Evolutionary conservation across 1,140 invertebrate species (phyloP).

Genomic region (Drosophila guanche): DNA sequence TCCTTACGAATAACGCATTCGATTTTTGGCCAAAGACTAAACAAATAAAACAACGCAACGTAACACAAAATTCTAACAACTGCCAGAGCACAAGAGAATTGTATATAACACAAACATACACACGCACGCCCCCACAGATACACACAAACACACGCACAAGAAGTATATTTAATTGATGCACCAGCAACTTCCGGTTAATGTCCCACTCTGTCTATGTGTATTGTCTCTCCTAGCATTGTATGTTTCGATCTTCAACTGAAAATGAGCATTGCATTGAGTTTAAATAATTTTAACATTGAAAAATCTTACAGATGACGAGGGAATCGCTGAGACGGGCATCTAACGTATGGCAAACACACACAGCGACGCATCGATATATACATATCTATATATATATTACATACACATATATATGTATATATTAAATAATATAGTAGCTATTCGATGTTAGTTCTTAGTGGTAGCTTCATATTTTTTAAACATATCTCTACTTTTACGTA

Average conservation of each 20-base stretch:
- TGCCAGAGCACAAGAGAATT: too few relatives aligned
- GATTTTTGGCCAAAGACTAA: too few relatives aligned
- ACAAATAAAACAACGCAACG: too few relatives aligned
- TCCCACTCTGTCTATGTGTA: too few relatives aligned
- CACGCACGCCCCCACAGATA: not conserved
- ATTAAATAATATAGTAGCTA: constrained; percentile 15
- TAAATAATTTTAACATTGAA: too few relatives aligned
- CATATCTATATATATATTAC: too few relatives aligned
- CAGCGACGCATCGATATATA: constrained; percentile 23
- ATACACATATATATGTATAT: constrained; percentile 39
- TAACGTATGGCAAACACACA: constrained; percentile 84
- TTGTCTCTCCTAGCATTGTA: too few relatives aligned
- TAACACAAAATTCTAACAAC: too few relatives aligned
- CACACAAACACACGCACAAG: not conserved
- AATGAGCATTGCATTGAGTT: too few relatives aligned
- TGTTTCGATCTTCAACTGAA: too few relatives aligned
- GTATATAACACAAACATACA: not conserved
- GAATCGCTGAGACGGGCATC: constrained; percentile 96
- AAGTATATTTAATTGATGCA: not conserved
- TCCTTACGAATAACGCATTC: too few relatives aligned
- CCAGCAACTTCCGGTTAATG: too few relatives aligned
- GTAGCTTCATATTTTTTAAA: constrained; percentile 19
- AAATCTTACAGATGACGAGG: constrained; percentile 92
- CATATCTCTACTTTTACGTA: constrained; percentile 45
- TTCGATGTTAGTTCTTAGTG: constrained; percentile 10